A percentile compares a stretch with the other conserved stretches of the same genome.
Evolutionary conservation across 64 coral and sea anemone species (phyloP).

Genomic region (Dendrophyllia cribrosa): DNA sequence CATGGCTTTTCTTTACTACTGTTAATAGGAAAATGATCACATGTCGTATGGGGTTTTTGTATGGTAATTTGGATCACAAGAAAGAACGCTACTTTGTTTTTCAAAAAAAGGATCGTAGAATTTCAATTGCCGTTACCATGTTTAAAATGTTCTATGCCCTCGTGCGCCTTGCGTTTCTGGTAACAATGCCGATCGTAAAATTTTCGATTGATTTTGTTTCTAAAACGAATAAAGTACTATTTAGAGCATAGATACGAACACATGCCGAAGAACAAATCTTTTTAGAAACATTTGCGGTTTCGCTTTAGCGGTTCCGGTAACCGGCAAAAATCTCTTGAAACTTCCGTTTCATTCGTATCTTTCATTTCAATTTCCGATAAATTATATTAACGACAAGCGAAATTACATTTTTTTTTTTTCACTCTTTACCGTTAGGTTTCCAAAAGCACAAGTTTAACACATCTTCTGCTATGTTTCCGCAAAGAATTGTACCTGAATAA

Average conservation of each 20-base stretch:
- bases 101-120: not conserved
- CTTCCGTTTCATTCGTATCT: constrained; percentile 3
- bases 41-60: not conserved
- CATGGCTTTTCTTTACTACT: not conserved
- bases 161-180: too few species aligned
- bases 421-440: not conserved
- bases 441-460: not conserved
- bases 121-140: too few species aligned
- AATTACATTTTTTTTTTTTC: not conserved
- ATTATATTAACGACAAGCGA: constrained; percentile 8
- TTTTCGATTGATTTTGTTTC: too few species aligned
- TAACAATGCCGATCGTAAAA: too few species aligned
- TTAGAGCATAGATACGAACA: too few species aligned
- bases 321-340: not conserved
- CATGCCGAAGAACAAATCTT: too few species aligned
- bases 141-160: too few species aligned
- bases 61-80: not conserved
- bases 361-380: constrained; percentile 39
- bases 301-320: constrained; percentile 16
- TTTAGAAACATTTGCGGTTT: not conserved
- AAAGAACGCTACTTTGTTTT: not conserved
- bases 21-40: not conserved
- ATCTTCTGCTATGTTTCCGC: not conserved
- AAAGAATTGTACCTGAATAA: too few species aligned
- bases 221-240: not conserved